A percentile compares a stretch with the other conserved stretches of the same genome.
phyloP scores from a whole-genome alignment of 2,888 invertebrate genomes.

The Arge pagana region DNA sequence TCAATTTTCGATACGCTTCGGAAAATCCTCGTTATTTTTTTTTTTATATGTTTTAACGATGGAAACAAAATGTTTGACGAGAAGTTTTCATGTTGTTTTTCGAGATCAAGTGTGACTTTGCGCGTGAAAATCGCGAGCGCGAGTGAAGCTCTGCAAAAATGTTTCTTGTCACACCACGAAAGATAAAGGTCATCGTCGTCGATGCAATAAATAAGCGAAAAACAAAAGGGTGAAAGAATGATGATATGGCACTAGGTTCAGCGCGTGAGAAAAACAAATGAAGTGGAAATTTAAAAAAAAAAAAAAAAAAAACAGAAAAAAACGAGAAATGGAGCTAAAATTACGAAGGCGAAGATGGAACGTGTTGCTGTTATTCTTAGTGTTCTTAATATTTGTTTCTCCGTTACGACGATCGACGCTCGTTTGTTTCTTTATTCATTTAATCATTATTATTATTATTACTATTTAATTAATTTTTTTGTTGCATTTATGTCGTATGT shows the following conservation, averaged over 20 bases:
- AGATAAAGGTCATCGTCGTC: conserved; percentile 5
- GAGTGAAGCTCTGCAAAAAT: not conserved
- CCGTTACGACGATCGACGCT: no score
- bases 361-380: conserved; percentile 27
- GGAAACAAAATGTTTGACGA: no score
- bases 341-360: conserved; percentile 5
- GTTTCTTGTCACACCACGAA: conserved; percentile 9
- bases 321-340: not conserved
- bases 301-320: conserved; percentile 1
- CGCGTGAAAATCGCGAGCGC: not conserved
- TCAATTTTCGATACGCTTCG: no score
- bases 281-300: conserved; percentile 1
- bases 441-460: conserved; percentile 6
- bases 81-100: no score
- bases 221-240: conserved; percentile 3
- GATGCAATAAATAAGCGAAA: conserved; percentile 21
- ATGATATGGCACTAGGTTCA: conserved; percentile 17
- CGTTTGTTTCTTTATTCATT: no score
- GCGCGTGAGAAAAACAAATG: not conserved
- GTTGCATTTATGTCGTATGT: not conserved
- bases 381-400: no score
- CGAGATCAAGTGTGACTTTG: conserved; percentile 20
- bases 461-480: not conserved
- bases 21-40: no score
- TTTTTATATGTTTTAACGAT: no score